A percentile compares a stretch with the other conserved stretches of the same genome.
These are phyloP conservation scores for Pantherophis guttatus DNA, from an alignment of 2,113 vertebrate species.

Conservation along the genomic window DNA sequence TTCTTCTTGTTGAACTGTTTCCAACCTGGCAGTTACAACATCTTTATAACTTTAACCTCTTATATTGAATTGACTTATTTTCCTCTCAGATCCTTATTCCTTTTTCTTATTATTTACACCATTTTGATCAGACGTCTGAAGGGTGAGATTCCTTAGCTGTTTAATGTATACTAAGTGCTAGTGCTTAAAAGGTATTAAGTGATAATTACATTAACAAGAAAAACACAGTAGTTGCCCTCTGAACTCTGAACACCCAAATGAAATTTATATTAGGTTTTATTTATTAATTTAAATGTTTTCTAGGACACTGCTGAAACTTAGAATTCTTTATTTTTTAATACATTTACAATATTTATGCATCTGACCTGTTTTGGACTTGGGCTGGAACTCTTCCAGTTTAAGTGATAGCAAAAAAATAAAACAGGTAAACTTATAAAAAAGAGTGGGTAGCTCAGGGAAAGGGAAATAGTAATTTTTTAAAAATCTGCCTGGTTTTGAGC, in stretches of 20 bases:
- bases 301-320: background rate
- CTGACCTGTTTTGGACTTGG: background rate
- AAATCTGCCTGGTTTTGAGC: background rate
- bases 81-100: background rate
- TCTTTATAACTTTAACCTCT: background rate
- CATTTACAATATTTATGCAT: background rate
- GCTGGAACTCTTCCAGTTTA: background rate
- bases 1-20: background rate
- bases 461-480: background rate
- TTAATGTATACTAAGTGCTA: background rate
- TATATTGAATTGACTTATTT: background rate
- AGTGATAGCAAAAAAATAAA: background rate
- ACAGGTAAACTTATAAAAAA: background rate
- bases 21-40: background rate
- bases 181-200: background rate
- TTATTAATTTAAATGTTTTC: background rate
- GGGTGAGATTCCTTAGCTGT: background rate
- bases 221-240: background rate
- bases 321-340: background rate
- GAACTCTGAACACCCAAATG: background rate
- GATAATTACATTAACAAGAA: background rate
- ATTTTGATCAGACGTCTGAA: background rate
- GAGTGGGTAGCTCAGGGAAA: background rate
- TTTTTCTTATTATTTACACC: background rate
- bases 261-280: background rate